These are phyloP conservation scores for Alloplasta piceator DNA, from an alignment of 2,888 invertebrate genomes.

Conservation along the genomic window DNA sequence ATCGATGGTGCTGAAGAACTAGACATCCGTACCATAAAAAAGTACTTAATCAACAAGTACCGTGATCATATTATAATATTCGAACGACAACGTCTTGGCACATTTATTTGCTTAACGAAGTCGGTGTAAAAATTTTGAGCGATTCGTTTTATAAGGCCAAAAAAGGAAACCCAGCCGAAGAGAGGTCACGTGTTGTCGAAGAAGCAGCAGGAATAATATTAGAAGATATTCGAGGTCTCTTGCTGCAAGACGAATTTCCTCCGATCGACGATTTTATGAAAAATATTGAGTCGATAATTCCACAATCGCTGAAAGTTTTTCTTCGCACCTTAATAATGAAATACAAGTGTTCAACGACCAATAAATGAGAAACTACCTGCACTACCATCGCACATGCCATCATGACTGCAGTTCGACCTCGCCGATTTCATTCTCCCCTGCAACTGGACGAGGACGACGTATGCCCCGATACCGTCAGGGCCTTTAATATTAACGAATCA, in stretches of 20 bases:
- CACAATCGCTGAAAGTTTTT: slow-evolving; percentile 70
- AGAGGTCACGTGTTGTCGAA: slow-evolving; percentile 37
- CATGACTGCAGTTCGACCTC: slow-evolving; percentile 71
- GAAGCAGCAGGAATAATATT: slow-evolving; percentile 52
- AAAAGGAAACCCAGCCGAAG: slow-evolving; percentile 9
- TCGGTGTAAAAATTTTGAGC: slow-evolving; percentile 26
- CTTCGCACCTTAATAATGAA: slow-evolving; percentile 56
- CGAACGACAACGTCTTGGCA: too few relatives aligned
- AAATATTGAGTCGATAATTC: slow-evolving; percentile 45
- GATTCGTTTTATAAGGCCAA: too few relatives aligned
- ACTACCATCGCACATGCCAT: slow-evolving; percentile 53
- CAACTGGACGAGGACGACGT: too few relatives aligned
- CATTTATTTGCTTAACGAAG: too few relatives aligned
- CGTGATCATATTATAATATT: too few relatives aligned
- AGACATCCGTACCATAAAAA: too few relatives aligned
- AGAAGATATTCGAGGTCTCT: slow-evolving; percentile 51
- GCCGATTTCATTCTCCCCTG: slow-evolving; percentile 74
- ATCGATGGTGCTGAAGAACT: too few relatives aligned
- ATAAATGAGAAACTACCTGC: slow-evolving; percentile 39
- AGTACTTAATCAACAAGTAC: too few relatives aligned
- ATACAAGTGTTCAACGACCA: too few relatives aligned
- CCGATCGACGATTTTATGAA: slow-evolving; percentile 46
- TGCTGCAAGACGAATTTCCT: slow-evolving; percentile 20
- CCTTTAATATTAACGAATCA: too few relatives aligned
- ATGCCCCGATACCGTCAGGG: too few relatives aligned